Evolutionary conservation across 2,113 vertebrate species (phyloP).

Genomic region (Gambusia holbrooki): DNA sequence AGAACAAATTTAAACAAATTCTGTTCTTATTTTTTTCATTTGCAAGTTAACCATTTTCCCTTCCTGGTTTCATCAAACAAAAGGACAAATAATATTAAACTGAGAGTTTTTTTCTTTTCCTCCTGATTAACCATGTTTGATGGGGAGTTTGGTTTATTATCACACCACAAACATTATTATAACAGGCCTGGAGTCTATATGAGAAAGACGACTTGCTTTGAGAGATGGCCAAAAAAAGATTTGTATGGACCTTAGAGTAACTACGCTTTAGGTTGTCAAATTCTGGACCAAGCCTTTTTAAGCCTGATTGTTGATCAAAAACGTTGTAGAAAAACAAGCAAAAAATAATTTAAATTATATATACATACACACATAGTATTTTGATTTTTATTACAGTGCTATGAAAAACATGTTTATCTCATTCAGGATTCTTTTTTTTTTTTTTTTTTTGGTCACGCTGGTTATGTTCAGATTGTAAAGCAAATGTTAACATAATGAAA

Average conservation of each 20-base stretch:
- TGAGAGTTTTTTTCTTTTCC: conserved; percentile 37
- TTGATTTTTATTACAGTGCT: not conserved
- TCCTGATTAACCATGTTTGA: conserved; percentile 23
- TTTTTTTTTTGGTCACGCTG: not conserved
- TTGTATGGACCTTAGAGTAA: not conserved
- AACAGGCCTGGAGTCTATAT: conserved; percentile 31
- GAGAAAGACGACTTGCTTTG: conserved; percentile 45
- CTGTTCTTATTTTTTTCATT: not conserved
- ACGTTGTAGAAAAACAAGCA: too few species aligned
- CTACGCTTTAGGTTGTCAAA: conserved; percentile 1
- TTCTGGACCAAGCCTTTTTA: conserved; percentile 37
- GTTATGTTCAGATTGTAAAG: not conserved
- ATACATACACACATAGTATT: not conserved
- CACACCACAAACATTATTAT: conserved; percentile 35
- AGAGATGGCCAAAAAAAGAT: conserved; percentile 9
- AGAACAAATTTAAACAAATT: not conserved
- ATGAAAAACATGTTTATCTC: not conserved
- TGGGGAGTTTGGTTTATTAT: conserved; percentile 23
- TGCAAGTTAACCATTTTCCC: not conserved
- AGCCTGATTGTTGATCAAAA: conserved; percentile 11
- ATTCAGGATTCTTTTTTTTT: too few species aligned
- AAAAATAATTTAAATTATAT: too few species aligned
- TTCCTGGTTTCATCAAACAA: conserved; percentile 2
- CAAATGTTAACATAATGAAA: too few species aligned
- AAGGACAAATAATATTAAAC: conserved; percentile 10